These are phyloP conservation scores for Notechis scutatus DNA, from an alignment of 2,113 vertebrate species.

Conservation along the genomic window DNA sequence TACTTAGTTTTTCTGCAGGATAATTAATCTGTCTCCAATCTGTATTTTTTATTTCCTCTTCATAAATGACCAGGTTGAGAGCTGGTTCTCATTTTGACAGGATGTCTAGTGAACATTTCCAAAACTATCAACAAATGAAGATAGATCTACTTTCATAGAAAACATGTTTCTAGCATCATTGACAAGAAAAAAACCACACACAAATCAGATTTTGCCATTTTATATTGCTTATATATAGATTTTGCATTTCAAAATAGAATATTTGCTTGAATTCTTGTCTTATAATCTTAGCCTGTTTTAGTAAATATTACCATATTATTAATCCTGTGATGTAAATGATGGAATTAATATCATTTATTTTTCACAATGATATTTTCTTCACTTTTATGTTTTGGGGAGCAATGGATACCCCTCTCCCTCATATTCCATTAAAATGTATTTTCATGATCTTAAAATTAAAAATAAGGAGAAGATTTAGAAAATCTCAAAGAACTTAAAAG, in stretches of 20 bases:
- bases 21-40: background rate
- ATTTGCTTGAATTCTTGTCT: background rate
- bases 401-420: background rate
- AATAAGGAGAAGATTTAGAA: background rate
- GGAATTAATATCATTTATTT: background rate
- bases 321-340: background rate
- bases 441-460: background rate
- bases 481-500: background rate
- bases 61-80: background rate
- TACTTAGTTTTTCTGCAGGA: background rate
- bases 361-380: background rate
- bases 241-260: background rate
- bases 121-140: background rate
- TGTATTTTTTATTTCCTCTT: background rate
- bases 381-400: background rate
- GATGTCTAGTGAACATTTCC: background rate
- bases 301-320: background rate
- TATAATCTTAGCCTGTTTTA: background rate
- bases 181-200: background rate
- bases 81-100: background rate
- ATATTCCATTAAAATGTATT: background rate
- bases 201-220: background rate
- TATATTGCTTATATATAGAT: background rate
- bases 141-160: background rate
- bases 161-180: background rate